These are phyloP conservation scores for Dinothrombium tinctorium DNA, from an alignment of 1,140 invertebrate genomes.

Conservation along the genomic window DNA sequence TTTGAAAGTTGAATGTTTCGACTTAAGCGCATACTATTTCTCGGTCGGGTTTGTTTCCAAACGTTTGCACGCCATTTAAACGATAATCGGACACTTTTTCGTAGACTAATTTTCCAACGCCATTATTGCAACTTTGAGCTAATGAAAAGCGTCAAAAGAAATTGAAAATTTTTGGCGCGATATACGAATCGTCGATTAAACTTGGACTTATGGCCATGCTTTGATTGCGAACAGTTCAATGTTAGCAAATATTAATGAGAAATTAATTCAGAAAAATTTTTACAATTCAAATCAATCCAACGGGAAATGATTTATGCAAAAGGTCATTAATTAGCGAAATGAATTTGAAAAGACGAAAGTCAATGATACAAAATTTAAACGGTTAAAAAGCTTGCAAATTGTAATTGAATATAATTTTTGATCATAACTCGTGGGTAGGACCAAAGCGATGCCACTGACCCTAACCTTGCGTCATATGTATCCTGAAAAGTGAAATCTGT, in stretches of 20 bases:
- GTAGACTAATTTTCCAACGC: slow-evolving; percentile 56
- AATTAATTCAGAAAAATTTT: not conserved
- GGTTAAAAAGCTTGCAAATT: too few relatives aligned
- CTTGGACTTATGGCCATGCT: too few relatives aligned
- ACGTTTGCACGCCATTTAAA: slow-evolving; percentile 51
- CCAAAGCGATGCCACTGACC: too few relatives aligned
- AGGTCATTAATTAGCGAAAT: not conserved
- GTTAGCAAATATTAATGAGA: not conserved
- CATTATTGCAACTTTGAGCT: slow-evolving; percentile 74
- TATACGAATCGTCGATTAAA: too few relatives aligned
- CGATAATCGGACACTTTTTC: slow-evolving; percentile 66
- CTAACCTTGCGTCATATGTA: too few relatives aligned
- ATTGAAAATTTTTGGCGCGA: not conserved
- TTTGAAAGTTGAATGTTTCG: too few relatives aligned
- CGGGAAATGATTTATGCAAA: not conserved
- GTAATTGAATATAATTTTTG: too few relatives aligned
- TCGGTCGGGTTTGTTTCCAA: slow-evolving; percentile 23
- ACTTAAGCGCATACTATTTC: slow-evolving; percentile 36
- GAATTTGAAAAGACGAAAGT: too few relatives aligned
- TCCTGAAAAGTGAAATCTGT: too few relatives aligned
- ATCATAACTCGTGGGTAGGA: too few relatives aligned
- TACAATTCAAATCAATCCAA: not conserved
- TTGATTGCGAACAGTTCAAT: not conserved
- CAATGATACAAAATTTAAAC: too few relatives aligned
- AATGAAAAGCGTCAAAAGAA: not conserved